Conservation (phyloP, 1,140 invertebrate species). For the Oscheius sp. region DNA sequence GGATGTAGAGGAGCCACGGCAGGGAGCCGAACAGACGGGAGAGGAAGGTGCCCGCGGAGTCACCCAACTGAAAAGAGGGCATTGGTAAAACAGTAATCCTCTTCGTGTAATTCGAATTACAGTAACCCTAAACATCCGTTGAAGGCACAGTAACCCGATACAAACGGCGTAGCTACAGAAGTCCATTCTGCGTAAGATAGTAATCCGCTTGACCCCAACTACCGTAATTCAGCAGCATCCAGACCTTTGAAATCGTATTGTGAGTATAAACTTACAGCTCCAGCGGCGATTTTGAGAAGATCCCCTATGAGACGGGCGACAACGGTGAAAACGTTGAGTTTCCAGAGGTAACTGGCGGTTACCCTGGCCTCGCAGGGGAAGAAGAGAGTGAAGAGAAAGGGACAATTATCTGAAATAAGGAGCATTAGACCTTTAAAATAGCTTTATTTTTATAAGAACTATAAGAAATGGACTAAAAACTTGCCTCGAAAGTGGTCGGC, state of each 20-base stretch:
- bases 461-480: neutral
- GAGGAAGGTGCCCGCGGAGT: neutral
- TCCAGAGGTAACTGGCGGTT: neutral
- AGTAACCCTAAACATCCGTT: neutral
- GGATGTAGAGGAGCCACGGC: conserved; percentile 16
- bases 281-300: neutral
- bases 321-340: neutral
- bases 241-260: too few species aligned
- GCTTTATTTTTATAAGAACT: neutral
- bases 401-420: neutral
- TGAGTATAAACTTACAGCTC: neutral
- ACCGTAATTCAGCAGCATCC: too few species aligned
- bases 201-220: neutral
- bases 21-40: conserved; percentile 3
- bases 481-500: neutral
- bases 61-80: conserved; percentile 14
- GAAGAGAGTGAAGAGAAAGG: neutral
- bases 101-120: neutral
- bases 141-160: neutral
- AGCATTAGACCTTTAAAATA: neutral
- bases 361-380: neutral
- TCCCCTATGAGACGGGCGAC: neutral
- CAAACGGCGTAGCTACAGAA: neutral
- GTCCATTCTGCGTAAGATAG: neutral
- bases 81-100: neutral